phyloP scores from a whole-genome alignment of 2,888 invertebrate genomes.

The Theretra japonica region DNA sequence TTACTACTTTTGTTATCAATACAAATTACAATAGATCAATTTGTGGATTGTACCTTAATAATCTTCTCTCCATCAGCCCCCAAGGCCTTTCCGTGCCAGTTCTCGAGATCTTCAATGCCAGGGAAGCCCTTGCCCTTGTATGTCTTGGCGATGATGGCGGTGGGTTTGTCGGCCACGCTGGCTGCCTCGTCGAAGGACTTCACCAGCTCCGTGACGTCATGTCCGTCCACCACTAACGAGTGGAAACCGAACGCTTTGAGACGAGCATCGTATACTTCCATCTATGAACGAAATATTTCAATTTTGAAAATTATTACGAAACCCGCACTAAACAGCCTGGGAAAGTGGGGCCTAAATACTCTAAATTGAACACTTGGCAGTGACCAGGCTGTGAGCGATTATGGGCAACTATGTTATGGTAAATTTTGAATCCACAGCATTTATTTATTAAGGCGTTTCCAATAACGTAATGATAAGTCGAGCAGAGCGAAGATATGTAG shows the following conservation, averaged over 20 bases:
- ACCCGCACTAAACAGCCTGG: too few relatives aligned
- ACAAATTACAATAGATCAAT: too few relatives aligned
- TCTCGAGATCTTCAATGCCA: conserved; percentile 95
- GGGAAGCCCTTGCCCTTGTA: conserved; percentile 96
- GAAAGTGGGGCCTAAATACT: too few relatives aligned
- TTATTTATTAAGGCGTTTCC: too few relatives aligned
- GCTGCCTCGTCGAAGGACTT: conserved; percentile 94
- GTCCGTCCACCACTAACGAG: conserved; percentile 97
- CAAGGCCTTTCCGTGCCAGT: conserved; percentile 99
- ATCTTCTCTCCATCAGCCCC: conserved; percentile 91
- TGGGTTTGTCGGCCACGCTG: conserved; percentile 91
- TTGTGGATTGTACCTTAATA: conserved; percentile 78
- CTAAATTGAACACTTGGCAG: too few relatives aligned
- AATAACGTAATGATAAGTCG: too few relatives aligned
- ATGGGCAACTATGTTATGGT: too few relatives aligned
- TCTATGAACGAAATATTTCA: conserved; percentile 51
- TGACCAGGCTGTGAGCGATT: too few relatives aligned
- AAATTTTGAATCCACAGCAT: too few relatives aligned
- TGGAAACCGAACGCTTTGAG: conserved; percentile 96
- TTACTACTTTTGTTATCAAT: too few relatives aligned
- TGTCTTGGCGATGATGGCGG: conserved; percentile 97
- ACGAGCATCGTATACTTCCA: conserved; percentile 93
- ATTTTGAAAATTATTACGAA: too few relatives aligned
- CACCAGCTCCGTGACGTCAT: conserved; percentile 95
- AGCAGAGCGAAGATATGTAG: too few relatives aligned